phyloP scores from a whole-genome alignment of 2,888 invertebrate species.

The Drosophila phalerata region DNA sequence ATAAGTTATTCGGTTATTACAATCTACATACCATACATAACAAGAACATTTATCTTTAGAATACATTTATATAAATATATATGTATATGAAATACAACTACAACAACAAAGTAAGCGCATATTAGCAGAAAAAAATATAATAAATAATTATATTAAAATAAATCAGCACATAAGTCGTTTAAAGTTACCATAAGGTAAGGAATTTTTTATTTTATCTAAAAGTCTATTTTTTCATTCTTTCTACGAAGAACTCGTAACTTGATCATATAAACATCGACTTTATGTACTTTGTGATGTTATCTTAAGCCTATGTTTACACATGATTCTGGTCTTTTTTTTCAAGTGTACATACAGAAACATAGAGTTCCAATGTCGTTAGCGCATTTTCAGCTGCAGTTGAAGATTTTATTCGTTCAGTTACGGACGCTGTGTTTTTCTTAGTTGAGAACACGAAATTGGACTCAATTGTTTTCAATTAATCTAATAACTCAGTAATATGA shows the following conservation, averaged over 20 bases:
- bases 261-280: not conserved
- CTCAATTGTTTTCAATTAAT: not conserved
- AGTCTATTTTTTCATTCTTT: not conserved
- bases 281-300: not conserved
- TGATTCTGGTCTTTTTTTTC: conserved; percentile 6
- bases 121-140: conserved; percentile 73
- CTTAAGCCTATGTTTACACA: too few species aligned
- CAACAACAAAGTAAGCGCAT: conserved; percentile 72
- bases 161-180: not conserved
- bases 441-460: not conserved
- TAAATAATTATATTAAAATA: conserved; percentile 57
- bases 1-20: conserved; percentile 63
- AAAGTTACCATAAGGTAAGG: not conserved
- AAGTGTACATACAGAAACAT: conserved; percentile 8
- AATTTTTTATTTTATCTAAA: not conserved
- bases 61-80: conserved; percentile 57
- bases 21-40: conserved; percentile 36
- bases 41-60: conserved; percentile 36
- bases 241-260: not conserved
- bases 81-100: conserved; percentile 52
- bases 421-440: not conserved
- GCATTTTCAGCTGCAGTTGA: conserved; percentile 1
- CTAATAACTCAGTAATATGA: conserved; percentile 40
- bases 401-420: not conserved
- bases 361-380: not conserved